These are phyloP conservation scores for Dicyrtomina minuta DNA, from an alignment of 2,888 invertebrate species.

Conservation along the genomic window DNA sequence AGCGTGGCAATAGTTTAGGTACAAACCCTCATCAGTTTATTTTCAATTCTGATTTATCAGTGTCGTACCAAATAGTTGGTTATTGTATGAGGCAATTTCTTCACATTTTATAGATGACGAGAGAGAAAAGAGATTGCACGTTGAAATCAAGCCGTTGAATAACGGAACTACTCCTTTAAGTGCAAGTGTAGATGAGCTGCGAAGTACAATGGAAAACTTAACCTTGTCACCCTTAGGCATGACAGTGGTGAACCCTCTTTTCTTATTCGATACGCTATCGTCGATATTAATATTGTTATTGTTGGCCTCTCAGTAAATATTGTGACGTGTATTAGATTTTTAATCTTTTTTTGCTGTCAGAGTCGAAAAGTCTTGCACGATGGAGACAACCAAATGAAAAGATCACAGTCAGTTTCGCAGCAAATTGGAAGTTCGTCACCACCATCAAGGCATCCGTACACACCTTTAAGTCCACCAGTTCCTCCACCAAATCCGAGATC, in stretches of 20 bases:
- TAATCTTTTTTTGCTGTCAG: slow-evolving; percentile 52
- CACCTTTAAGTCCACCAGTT: slow-evolving; percentile 50
- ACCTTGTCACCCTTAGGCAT: slow-evolving; percentile 71
- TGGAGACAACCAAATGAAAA: slow-evolving; percentile 66
- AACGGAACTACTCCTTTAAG: slow-evolving; percentile 87
- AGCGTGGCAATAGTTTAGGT: too few species aligned
- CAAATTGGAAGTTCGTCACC: slow-evolving; percentile 61
- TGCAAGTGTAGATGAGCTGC: slow-evolving; percentile 91
- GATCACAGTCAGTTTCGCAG: slow-evolving; percentile 76
- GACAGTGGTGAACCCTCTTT: slow-evolving; percentile 59
- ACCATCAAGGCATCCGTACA: slow-evolving; percentile 51
- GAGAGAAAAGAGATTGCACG: slow-evolving; percentile 83
- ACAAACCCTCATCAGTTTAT: not conserved
- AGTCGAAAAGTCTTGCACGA: slow-evolving; percentile 72
- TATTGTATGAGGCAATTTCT: not conserved
- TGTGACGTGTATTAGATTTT: too few species aligned
- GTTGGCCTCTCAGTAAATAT: too few species aligned
- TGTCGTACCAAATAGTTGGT: too few species aligned
- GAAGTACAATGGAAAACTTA: slow-evolving; percentile 82
- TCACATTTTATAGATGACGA: slow-evolving; percentile 63
- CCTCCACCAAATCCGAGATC: slow-evolving; percentile 47
- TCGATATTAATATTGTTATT: too few species aligned
- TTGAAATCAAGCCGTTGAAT: slow-evolving; percentile 91
- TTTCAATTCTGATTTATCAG: too few species aligned
- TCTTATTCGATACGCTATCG: too few species aligned